Evolutionary conservation across 2,888 invertebrate genomes (phyloP).

Genomic region (Lochmaea capreae): DNA sequence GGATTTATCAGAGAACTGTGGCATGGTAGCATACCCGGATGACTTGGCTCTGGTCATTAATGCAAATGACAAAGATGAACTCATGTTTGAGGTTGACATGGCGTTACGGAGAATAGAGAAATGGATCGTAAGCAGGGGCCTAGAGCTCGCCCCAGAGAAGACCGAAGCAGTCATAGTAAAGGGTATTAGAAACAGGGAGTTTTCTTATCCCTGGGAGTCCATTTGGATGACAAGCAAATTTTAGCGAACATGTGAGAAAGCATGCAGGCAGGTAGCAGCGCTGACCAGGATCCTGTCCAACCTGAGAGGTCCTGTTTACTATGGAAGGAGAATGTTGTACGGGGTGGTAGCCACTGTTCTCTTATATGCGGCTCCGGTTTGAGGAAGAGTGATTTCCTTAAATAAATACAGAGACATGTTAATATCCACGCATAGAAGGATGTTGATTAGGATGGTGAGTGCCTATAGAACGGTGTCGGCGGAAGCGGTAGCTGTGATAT

Average conservation of each 20-base stretch:
- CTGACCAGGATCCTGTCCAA: no score
- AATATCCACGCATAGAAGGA: background rate
- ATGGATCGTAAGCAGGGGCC: conserved; percentile 27
- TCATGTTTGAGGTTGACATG: background rate
- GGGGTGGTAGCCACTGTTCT: background rate
- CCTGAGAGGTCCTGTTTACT: no score
- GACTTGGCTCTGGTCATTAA: conserved; percentile 30
- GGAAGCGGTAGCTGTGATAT: background rate
- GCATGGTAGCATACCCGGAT: conserved; percentile 36
- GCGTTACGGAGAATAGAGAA: background rate
- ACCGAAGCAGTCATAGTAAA: conserved; percentile 3
- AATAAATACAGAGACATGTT: conserved; percentile 9
- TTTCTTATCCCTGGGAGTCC: no score
- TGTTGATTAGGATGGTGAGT: background rate
- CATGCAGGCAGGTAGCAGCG: no score
- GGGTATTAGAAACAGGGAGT: background rate
- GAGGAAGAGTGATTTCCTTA: background rate
- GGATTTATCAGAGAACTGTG: conserved; percentile 1
- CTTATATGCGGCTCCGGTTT: conserved; percentile 9
- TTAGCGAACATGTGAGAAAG: no score
- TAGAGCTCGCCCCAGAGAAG: conserved; percentile 26
- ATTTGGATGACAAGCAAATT: no score
- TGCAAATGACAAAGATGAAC: background rate
- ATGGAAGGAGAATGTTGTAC: background rate
- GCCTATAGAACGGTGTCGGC: conserved; percentile 1